Conservation (phyloP, 2,113 vertebrate genomes). For the Actenoides hombroni region DNA sequence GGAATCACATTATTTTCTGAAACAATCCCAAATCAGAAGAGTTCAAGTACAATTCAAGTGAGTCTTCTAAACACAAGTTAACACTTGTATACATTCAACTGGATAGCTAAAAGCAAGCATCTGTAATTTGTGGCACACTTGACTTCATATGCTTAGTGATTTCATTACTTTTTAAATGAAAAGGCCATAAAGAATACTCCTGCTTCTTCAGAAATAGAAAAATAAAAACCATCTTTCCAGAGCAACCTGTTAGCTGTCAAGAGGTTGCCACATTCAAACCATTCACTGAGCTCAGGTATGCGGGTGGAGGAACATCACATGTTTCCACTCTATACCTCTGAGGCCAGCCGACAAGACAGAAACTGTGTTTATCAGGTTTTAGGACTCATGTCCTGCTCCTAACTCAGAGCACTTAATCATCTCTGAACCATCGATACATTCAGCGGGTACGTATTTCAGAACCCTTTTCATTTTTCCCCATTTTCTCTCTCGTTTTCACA, state of each 20-base stretch:
- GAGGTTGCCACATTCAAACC: not conserved
- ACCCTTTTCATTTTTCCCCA: not conserved
- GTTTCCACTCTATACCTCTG: not conserved
- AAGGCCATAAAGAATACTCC: not conserved
- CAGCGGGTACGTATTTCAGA: not conserved
- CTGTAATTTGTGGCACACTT: not conserved
- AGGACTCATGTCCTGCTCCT: not conserved
- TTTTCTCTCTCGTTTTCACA: not conserved
- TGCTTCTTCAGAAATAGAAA: not conserved
- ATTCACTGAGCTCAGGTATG: not conserved
- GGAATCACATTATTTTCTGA: not conserved
- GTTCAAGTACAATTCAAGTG: not conserved
- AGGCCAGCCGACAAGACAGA: not conserved
- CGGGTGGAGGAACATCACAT: not conserved
- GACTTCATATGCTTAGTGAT: not conserved
- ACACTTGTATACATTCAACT: not conserved
- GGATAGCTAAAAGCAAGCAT: not conserved
- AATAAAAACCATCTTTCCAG: not conserved
- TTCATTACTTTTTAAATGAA: not conserved
- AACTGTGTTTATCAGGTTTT: not conserved
- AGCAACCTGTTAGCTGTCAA: not conserved
- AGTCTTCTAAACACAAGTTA: not conserved
- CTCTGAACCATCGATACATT: not conserved
- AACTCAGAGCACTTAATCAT: not conserved
- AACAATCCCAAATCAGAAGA: not conserved